Evolutionary conservation across 2,797 vertebrate genomes (phyloP), one percentile per base, ranked within the genome.

Genomic region (Varecia variegata): DNA sequence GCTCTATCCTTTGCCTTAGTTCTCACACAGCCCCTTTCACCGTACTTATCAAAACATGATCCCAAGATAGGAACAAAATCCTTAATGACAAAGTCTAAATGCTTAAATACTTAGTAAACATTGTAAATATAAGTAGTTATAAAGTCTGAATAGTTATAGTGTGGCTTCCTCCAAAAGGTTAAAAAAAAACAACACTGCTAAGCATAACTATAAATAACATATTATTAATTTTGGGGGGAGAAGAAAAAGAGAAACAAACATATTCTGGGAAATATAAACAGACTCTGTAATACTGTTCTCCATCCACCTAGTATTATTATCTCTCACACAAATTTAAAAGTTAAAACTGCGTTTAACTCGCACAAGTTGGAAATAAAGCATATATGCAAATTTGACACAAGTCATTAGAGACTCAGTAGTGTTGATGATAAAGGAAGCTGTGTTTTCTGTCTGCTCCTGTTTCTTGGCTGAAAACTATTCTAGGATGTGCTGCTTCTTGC

Each of bases 401-500:
- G 27, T 77, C 27, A 17, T 76, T n/a, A 52, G 35, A 84, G 71
- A 87, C 13, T 14, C n/a, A 92, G 47, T 27, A 58, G 40, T 81
- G 40, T 17, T 85, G 40, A 85, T 40, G 60, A 85, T 79, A 58
- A 91, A 79, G 23, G 73, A 92, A 92, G 54, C 18, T 0, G 5
- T 92, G 17, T 97, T 97, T 97, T 92, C 90, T 98, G 56, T 97
- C 85, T 92, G 20, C 91, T 97, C 56, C 88, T 56, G 5, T 74
- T 82, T 90, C 50, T 87, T 82, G 18, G 32, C 17, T 97, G 94
- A 97, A 98, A 96, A 60, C 79, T 97, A 60, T 30, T 35, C 84
- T 82, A 96, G 96, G 80, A 93, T 94, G 90, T 98, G 83, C 58
- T 95, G 73, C 74, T 95, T 97, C 97, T 98, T 97, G 90, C 93